A percentile compares a stretch with the other conserved stretches of the same genome.
phyloP scores from a whole-genome alignment of 2,888 invertebrate species.

The Synanthedon andrenaeformis region DNA sequence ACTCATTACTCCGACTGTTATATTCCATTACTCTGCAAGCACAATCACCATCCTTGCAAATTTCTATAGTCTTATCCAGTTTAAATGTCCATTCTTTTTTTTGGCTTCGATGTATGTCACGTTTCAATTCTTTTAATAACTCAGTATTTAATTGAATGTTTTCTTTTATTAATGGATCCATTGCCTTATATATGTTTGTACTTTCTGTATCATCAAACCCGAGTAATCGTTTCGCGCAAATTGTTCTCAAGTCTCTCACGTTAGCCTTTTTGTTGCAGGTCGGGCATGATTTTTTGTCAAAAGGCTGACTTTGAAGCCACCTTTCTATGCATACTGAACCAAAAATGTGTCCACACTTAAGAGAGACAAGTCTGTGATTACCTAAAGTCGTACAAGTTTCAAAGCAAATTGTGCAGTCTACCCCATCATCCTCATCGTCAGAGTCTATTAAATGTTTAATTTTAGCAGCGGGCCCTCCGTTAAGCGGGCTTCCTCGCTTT shows the following conservation, averaged over 20 bases:
- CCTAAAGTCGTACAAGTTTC: conserved; percentile 91
- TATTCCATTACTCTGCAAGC: conserved; percentile 85
- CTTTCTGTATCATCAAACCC: conserved; percentile 84
- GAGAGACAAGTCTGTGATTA: conserved; percentile 83
- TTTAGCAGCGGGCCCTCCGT: conserved; percentile 15
- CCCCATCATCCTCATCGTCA: conserved; percentile 72
- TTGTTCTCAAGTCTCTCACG: conserved; percentile 76
- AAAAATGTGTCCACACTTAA: conserved; percentile 94
- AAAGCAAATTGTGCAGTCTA: conserved; percentile 88
- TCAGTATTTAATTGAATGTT: conserved; percentile 73
- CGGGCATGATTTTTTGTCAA: conserved; percentile 79
- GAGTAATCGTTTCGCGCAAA: conserved; percentile 83
- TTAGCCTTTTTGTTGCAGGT: conserved; percentile 85
- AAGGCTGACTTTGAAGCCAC: conserved; percentile 74
- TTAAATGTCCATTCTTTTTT: conserved; percentile 51
- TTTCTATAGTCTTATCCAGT: conserved; percentile 75
- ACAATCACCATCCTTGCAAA: conserved; percentile 69
- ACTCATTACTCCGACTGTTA: conserved; percentile 71
- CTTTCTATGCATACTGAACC: conserved; percentile 83
- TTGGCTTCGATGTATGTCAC: conserved; percentile 14
- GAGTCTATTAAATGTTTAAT: conserved; percentile 25
- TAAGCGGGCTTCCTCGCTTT: background rate
- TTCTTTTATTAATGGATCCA: conserved; percentile 70
- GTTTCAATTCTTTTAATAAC: conserved; percentile 30
- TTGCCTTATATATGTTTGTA: conserved; percentile 73